A percentile compares a stretch with the other conserved stretches of the same genome.
Evolutionary conservation across 2,888 invertebrate genomes (phyloP).

Genomic region (Lepidocyrtoides sp.): DNA sequence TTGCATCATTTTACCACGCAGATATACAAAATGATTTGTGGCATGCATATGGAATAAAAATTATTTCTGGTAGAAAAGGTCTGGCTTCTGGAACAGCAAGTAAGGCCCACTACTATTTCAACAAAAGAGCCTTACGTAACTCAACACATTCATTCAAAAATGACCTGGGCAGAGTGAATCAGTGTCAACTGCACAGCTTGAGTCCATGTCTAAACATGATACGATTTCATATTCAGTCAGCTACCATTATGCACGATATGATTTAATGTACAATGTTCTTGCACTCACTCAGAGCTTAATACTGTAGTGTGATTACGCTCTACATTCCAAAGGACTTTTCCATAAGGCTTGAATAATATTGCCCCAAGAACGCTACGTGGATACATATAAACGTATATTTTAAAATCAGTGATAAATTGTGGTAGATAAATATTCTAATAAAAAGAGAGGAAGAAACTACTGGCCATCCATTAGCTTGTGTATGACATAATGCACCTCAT

Average conservation of each 20-base stretch:
- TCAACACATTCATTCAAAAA: constrained; percentile 77
- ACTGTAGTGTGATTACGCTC: neutral
- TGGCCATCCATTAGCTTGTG: constrained; percentile 22
- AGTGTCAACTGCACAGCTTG: constrained; percentile 78
- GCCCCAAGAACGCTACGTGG: no score
- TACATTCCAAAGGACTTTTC: no score
- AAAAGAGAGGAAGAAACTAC: neutral
- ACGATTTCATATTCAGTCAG: constrained; percentile 58
- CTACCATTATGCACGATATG: constrained; percentile 69
- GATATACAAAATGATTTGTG: neutral
- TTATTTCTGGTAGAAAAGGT: neutral
- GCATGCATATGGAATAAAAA: neutral
- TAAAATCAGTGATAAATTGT: neutral
- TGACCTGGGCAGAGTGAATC: constrained; percentile 71
- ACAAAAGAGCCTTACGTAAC: constrained; percentile 69
- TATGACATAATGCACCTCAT: constrained; percentile 67
- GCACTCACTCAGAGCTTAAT: neutral
- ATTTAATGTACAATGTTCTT: constrained; percentile 44
- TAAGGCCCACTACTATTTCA: neutral
- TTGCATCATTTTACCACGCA: neutral
- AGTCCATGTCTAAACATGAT: constrained; percentile 63
- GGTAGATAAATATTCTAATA: neutral
- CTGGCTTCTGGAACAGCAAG: constrained; percentile 22
- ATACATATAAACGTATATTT: no score
- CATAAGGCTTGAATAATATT: neutral